Evolutionary conservation across 2,888 invertebrate species (phyloP).

Genomic region (Beris morrisii): DNA sequence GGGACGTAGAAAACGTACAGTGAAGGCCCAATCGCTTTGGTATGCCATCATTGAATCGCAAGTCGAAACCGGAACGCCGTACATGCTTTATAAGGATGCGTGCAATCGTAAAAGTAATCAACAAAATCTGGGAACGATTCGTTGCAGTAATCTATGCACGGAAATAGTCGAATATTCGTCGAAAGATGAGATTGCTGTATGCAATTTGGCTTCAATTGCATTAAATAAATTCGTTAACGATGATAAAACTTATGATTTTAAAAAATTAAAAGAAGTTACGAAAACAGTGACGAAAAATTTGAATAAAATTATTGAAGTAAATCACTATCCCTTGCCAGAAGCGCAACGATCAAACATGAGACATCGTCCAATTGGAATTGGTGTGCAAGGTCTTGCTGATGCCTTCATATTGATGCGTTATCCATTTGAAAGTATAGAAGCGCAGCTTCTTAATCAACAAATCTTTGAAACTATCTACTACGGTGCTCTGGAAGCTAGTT

Average conservation of each 20-base stretch:
- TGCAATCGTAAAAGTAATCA: constrained; percentile 98
- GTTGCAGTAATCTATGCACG: constrained; percentile 96
- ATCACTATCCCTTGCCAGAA: constrained; percentile 93
- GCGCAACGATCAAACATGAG: constrained; percentile 84
- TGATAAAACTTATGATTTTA: constrained; percentile 82
- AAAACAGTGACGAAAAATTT: constrained; percentile 88
- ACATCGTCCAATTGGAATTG: constrained; percentile 87
- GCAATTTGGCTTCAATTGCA: constrained; percentile 96
- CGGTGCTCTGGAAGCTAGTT: constrained; percentile 94
- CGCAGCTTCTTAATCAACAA: constrained; percentile 83
- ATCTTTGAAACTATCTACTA: constrained; percentile 99
- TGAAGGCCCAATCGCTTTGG: constrained; percentile 89
- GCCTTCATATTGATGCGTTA: constrained; percentile 90
- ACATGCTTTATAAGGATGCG: constrained; percentile 95
- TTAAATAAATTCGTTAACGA: constrained; percentile 88
- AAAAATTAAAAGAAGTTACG: constrained; percentile 81
- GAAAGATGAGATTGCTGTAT: constrained; percentile 93
- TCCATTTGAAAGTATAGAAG: constrained; percentile 89
- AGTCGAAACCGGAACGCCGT: constrained; percentile 97
- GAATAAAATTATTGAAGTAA: constrained; percentile 96
- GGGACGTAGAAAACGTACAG: constrained; percentile 67
- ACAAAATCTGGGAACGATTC: constrained; percentile 96
- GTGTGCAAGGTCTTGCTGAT: constrained; percentile 97
- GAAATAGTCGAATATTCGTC: constrained; percentile 96
- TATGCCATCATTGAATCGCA: constrained; percentile 91